Evolutionary conservation across 2,113 vertebrate species (phyloP).

Genomic region (Silurus asotus): DNA sequence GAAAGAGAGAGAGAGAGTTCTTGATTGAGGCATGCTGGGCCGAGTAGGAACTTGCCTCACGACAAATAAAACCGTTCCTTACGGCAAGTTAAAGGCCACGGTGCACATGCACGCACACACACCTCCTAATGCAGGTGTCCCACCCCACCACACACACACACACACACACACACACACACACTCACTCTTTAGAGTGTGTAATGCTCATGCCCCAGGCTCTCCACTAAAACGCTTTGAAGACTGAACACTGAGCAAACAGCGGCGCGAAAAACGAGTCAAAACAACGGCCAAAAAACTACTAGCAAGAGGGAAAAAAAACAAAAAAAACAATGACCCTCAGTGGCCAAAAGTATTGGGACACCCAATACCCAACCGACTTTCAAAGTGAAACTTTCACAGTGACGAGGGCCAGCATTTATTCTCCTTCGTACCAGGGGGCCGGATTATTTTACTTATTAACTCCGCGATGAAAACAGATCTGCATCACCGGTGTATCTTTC

Average conservation of each 20-base stretch:
- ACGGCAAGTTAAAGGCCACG: conserved; percentile 28
- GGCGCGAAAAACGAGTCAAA: conserved; percentile 11
- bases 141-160: neutral
- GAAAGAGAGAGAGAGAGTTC: neutral
- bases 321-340: neutral
- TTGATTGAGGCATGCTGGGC: conserved; percentile 47
- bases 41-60: conserved; percentile 72
- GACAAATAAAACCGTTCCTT: conserved; percentile 51
- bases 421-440: too few relatives aligned
- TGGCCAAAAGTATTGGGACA: too few relatives aligned
- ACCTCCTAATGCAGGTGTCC: conserved; percentile 3
- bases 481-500: too few relatives aligned
- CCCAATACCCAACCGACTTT: too few relatives aligned
- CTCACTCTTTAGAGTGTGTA: conserved; percentile 32
- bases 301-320: neutral
- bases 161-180: conserved; percentile 35
- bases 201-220: neutral
- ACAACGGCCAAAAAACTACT: conserved; percentile 18
- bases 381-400: too few relatives aligned
- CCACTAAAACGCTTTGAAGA: conserved; percentile 5
- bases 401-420: too few relatives aligned
- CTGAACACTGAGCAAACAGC: conserved; percentile 27
- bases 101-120: neutral
- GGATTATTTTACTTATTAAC: too few relatives aligned
- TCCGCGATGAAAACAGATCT: too few relatives aligned